Base-by-base conservation (phyloP, 2,888 invertebrate genomes). In the Smittia sp. region DNA sequence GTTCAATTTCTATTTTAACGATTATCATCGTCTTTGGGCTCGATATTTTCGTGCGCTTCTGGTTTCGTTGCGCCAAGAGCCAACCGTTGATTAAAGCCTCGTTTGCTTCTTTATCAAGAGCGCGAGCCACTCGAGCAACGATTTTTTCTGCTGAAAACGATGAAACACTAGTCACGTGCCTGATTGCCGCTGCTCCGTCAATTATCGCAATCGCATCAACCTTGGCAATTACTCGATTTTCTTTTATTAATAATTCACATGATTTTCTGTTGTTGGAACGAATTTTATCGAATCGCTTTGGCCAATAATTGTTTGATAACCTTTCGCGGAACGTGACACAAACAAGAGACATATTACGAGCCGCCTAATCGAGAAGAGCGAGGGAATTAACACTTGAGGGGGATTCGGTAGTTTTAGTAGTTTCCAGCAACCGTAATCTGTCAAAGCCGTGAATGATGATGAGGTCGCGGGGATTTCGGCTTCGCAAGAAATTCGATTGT, bases 121-220 rank as follows among this genome's bases (percentile, higher is more conserved):
- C 18, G n/a, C 25, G 13, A 63, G n/a, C 2, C 4, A 46, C 46
- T 20, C 58, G 22, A 58, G 22, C 58, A n/a, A 22, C 22, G 58
- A 22, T 58, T 58, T 52, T 39, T 58, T 18, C 58, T 3, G 18
- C 22, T 7, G 27, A 63, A 63, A 63, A 63, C 63, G 27, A 24
- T 62, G 62, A 62, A 62, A 22, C 7, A 63, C 63, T 13, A 63
- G 63, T 63, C 63, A 63, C 63, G 63, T 63, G 63, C 63, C 63
- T 63, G 63, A 63, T 63, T 63, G 27, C 7, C 32, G 32, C 7
- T 27, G 63, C 20, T 7, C 4, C 25, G 11, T n/a, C n/a, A 63
- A 9, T 58, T 58, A 58, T 58, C 58, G 58, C 46, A 46, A 46
- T 46, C 46, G n/a, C 58, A 58, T 58, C 58, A 20, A 58, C 58